A percentile compares a stretch with the other conserved stretches of the same genome.
Evolutionary conservation across 1,140 invertebrate species (phyloP).

Genomic region (Drosophila rhopaloa): DNA sequence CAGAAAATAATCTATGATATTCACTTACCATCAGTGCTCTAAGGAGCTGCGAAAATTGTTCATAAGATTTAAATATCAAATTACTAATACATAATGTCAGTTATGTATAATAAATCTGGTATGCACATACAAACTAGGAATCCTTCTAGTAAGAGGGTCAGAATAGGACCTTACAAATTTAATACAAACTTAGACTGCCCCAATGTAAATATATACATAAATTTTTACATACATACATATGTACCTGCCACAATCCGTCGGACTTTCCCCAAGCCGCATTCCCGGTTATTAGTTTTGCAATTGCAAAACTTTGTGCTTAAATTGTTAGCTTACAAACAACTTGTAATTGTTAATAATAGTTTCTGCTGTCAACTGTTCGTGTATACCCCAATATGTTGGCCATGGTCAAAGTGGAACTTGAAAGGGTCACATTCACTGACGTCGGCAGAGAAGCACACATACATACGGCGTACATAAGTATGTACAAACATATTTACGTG

Average conservation of each 20-base stretch:
- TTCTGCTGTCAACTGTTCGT: conserved; percentile 14
- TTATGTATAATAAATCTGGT: too few relatives aligned
- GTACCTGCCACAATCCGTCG: conserved; percentile 4
- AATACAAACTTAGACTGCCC: too few relatives aligned
- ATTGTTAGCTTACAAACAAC: conserved; percentile 3
- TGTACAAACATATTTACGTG: neutral
- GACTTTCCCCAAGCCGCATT: conserved; percentile 24
- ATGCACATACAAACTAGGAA: too few relatives aligned
- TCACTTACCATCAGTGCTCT: neutral
- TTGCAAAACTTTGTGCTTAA: conserved; percentile 16
- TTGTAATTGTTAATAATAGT: conserved; percentile 22
- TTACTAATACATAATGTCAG: too few relatives aligned
- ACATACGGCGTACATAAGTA: neutral
- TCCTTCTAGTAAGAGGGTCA: too few relatives aligned
- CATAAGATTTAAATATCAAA: too few relatives aligned
- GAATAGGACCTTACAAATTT: too few relatives aligned
- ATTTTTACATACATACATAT: neutral
- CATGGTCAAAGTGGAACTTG: conserved; percentile 41
- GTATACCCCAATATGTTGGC: conserved; percentile 33
- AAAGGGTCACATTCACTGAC: conserved; percentile 48
- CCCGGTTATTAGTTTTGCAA: conserved; percentile 10
- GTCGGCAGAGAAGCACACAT: conserved; percentile 29
- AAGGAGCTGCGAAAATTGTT: too few relatives aligned
- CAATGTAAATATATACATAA: too few relatives aligned
- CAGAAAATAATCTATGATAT: too few relatives aligned